Evolutionary conservation across 2,113 vertebrate genomes (phyloP).

Genomic region (Chloropsis cyanopogon): DNA sequence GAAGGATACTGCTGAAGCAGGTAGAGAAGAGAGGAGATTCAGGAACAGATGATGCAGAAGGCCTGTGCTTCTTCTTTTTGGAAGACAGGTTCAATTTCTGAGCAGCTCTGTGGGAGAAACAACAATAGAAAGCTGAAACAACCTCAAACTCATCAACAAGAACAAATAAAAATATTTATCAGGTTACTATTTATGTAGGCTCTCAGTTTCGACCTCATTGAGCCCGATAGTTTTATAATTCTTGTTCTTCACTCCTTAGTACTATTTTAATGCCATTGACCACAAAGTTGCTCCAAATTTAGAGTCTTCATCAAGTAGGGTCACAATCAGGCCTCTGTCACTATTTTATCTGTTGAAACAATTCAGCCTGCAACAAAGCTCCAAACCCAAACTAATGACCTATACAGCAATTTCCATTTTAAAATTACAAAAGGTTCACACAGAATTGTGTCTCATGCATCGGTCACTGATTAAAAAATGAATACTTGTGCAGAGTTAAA

Average conservation of each 20-base stretch:
- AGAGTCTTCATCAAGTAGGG: not conserved
- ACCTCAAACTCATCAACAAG: not conserved
- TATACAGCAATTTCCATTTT: not conserved
- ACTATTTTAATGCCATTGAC: not conserved
- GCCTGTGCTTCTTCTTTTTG: constrained; percentile 92
- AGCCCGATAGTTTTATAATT: not conserved
- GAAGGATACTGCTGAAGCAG: constrained; percentile 89
- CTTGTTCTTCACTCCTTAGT: not conserved
- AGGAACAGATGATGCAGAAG: constrained; percentile 74
- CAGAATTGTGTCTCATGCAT: not conserved
- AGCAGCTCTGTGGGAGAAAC: constrained; percentile 83
- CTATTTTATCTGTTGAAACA: not conserved
- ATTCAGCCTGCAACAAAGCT: not conserved
- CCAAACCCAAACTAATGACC: not conserved
- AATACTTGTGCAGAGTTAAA: not conserved
- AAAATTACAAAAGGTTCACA: not conserved
- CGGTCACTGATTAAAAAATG: not conserved
- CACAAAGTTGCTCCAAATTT: not conserved
- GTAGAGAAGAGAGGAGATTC: constrained; percentile 91
- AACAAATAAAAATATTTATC: not conserved
- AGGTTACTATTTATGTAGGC: not conserved
- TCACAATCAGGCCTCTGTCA: not conserved
- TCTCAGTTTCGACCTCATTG: not conserved
- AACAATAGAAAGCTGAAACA: not conserved
- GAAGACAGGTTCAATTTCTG: constrained; percentile 96